A percentile compares a stretch with the other conserved stretches of the same genome.
These are phyloP conservation scores for Cryptomyrus ogoouensis DNA, from an alignment of 2,113 vertebrate species.

Conservation along the genomic window DNA sequence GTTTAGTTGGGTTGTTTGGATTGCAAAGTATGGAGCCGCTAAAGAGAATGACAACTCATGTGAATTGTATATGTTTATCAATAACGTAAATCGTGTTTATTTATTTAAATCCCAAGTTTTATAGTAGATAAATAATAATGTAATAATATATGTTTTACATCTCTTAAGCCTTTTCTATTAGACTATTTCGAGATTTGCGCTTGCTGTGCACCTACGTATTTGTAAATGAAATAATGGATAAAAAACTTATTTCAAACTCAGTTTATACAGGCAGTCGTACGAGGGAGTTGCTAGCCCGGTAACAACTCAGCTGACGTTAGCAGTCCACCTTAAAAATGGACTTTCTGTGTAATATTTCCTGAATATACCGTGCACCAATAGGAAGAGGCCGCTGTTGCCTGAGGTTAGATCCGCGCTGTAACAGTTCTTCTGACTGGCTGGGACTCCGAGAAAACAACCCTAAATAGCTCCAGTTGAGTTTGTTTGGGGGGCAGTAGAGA, in stretches of 20 bases:
- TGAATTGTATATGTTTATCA: background rate
- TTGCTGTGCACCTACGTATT: background rate
- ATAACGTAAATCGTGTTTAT: background rate
- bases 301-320: background rate
- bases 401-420: background rate
- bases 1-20: background rate
- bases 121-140: background rate
- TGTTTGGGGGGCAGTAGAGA: slow-evolving; percentile 28
- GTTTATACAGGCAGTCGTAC: background rate
- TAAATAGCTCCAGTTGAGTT: background rate
- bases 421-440: slow-evolving; percentile 29
- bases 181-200: background rate
- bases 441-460: slow-evolving; percentile 1
- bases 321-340: slow-evolving; percentile 38
- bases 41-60: background rate
- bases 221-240: background rate
- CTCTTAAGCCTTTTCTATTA: background rate
- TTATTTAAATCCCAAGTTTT: background rate
- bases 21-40: background rate
- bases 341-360: slow-evolving; percentile 29
- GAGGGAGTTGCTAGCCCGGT: background rate
- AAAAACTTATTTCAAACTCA: background rate
- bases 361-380: slow-evolving; percentile 33
- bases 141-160: background rate
- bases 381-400: slow-evolving; percentile 13